Evolutionary conservation across 2,113 vertebrate species (phyloP), one percentile per base, ranked within the genome.

Genomic region (Ceyx melanurus): DNA sequence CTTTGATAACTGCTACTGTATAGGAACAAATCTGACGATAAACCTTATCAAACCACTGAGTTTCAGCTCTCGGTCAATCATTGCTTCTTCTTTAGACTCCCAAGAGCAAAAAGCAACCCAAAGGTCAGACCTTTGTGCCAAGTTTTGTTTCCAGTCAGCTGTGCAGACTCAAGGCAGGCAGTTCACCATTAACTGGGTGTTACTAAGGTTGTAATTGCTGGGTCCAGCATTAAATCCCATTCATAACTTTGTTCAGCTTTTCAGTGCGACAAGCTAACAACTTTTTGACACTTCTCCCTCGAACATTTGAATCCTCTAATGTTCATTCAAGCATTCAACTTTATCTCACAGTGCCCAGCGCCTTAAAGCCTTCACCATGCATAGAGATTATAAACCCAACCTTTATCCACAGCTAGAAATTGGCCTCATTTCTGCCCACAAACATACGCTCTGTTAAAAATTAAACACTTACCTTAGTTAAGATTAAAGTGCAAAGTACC

Each of bases 361-460:
- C 7, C 48, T 67, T n/a, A 72, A 61, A 76, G 35, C 17, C 62
- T 58, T 79, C 56, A 11, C 5, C 5, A 1, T 11, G 67, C 1
- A 16, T 26, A 31, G 15, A 77, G 62, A n/a, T 51, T 13, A 46
- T 40, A 73, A 50, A 81, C 33, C 9, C 26, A 57, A 4, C 25
- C 71, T 95, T 95, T 93, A 74, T n/a, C 8, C 56, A 22, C 20
- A 46, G 84, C 93, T 94, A 95, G 90, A 86, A 91, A 89, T 85
- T 82, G 84, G 23, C 68, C 23, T 22, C 1, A 4, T 66, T 93
- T 85, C 43, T 83, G 18, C 31, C 28, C 31, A 21, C 45, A 58
- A 50, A 64, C 4, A 11, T 20, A 4, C 7, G 67, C 9, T 11
- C 72, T 1, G 43, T 89, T 86, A 89, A 88, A 91, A 76, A 70